Base-by-base conservation (phyloP, 2,797 vertebrate genomes). In the Coregonus sp. region DNA sequence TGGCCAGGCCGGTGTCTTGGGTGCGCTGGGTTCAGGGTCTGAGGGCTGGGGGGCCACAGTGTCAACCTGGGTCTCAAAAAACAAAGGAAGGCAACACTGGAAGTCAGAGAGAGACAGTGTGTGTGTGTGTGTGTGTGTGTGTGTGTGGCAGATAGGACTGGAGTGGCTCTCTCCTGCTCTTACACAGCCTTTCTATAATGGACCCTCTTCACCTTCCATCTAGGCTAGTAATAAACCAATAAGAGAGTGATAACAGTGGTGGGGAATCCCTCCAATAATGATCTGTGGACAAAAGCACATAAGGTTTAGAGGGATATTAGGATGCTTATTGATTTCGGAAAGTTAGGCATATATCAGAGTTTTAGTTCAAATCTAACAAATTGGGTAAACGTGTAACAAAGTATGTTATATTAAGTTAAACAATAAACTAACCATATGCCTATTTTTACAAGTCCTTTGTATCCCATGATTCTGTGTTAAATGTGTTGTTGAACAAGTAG, bases 21-120 rank as follows among this genome's bases (percentile, higher is more conserved):
- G 86, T 81, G 85, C 78, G 78, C 16, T 15, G 75, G 75, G 90
- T 86, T 89, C 86, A 89, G 78, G 79, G 88, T 56, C 72, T 59
- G 87, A 47, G n/a, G 59, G 9, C 59, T 25, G 59, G 20, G 18
- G 20, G 25, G 35, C 16, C 35, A 70, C 35, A 11, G 77, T 79
- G 88, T 91, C 87, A 86, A 61, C 76, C 79, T 65, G 81, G 87
- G 87, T 93, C 90, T 90, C 90, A 85, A 73, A 75, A 85, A 94
- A 91, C 92, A 93, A 92, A 94, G 91, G 90, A 91, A 93, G 87
- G 75, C 79, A 86, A 78, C 80, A 82, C 82, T 89, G 88, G 86
- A 86, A 90, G 88, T 87, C 83, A 88, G 66, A 87, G 89, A 87
- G 80, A 54, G 78, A 75, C 35, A 63, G 80, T 74, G 9, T 54